Evolutionary conservation across 1,140 invertebrate genomes (phyloP).

Genomic region (Bombus superbus): DNA sequence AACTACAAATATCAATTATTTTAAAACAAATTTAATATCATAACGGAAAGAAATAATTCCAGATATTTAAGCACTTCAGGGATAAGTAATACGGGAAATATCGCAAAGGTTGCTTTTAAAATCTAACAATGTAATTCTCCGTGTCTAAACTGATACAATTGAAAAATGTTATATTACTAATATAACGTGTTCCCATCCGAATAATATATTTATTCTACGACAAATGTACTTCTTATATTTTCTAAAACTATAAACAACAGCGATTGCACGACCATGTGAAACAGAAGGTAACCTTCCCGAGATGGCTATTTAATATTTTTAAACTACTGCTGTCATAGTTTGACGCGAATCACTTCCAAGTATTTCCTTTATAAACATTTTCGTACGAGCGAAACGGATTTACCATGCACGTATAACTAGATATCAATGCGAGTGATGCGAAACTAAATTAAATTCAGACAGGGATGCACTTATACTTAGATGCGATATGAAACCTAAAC

Average conservation of each 20-base stretch:
- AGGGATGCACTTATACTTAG: no score
- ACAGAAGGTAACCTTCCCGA: conserved; percentile 7
- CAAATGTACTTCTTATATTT: conserved; percentile 26
- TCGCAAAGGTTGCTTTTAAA: no score
- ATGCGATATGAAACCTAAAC: no score
- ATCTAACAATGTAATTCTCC: no score
- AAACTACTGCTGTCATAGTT: conserved; percentile 15
- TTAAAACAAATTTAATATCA: no score
- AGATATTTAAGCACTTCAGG: no score
- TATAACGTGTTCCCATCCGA: background rate
- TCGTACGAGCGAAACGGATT: background rate
- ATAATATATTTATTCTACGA: background rate
- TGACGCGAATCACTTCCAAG: background rate
- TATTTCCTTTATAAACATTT: conserved; percentile 5
- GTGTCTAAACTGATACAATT: background rate
- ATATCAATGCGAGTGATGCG: no score
- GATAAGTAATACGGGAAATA: no score
- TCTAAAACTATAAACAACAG: conserved; percentile 42
- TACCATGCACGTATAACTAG: background rate
- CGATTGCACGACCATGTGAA: background rate
- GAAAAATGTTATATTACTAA: background rate
- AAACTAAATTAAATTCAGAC: background rate
- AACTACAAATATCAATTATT: no score
- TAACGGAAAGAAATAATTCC: no score
- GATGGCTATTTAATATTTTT: conserved; percentile 51